Base-by-base conservation (phyloP, 2,888 invertebrate species). In the Habrosyne pyritoides region DNA sequence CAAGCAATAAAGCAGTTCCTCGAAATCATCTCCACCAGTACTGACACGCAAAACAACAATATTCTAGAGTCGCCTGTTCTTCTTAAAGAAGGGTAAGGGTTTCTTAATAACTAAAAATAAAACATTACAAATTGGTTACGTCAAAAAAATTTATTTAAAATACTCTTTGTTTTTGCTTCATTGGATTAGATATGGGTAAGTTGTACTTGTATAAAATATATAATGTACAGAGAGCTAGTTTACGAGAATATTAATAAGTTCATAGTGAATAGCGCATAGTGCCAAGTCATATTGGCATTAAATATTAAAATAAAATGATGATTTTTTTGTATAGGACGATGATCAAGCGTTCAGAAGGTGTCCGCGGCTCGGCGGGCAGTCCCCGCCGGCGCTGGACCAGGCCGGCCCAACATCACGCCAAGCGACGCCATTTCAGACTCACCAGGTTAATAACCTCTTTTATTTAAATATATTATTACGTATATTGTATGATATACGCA, bases 21-120 rank as follows among this genome's bases (percentile, higher is more conserved):
- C 62, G 98, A 98, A 92, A 96, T 97, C 69, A 97, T 98, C 80
- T 98, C 98, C 47, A 96, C 97, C 3, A 95, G 95, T 67, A 94
- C 95, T 10, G 94, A 94, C 80, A 94, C 94, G 50, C 94, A 94
- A 68, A 93, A 93, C 74, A 93, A 93, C 78, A 83, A 93, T 73
- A 69, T 93, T 67, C 94, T 94, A 77, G 95, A 95, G 64, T 94
- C 94, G 47, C 97, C 97, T 51, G 96, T 98, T 66, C 94, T 97
- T 73, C 93, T 98, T 52, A 98, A 98, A 93, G 98, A 98, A 94
- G 98, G 98, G 98, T 98, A 88, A 94, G 96, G 93, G 58, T 59
- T 10, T n/a, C 3, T 52, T 21, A n/a, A n/a, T 22, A 21, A 24
- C 0, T 24, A 8, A 52, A 21, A 36, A 46, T 1, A 18, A 36